Conservation (phyloP, 2,113 vertebrate species). For the Gymnocephalus cernua region DNA sequence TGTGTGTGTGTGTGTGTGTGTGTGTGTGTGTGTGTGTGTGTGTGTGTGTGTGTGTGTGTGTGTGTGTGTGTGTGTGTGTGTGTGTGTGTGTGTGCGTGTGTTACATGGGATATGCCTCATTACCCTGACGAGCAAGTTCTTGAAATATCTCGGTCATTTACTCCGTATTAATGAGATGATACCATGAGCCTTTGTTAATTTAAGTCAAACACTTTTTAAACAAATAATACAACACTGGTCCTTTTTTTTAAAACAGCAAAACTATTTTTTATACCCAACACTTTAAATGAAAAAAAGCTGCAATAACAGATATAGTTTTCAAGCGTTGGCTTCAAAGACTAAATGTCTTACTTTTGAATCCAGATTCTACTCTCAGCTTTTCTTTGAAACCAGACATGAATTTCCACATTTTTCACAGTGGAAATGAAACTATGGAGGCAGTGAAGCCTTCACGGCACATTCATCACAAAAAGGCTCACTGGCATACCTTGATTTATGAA, state of each 20-base stretch:
- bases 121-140: slow-evolving; percentile 60
- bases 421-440: slow-evolving; percentile 39
- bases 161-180: slow-evolving; percentile 47
- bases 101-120: slow-evolving; percentile 61
- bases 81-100: slow-evolving; percentile 15
- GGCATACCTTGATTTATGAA: slow-evolving; percentile 67
- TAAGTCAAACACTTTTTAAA: slow-evolving; percentile 34
- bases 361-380: background rate
- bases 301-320: slow-evolving; percentile 8
- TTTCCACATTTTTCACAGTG: slow-evolving; percentile 42
- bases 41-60: slow-evolving; percentile 2
- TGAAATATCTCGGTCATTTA: slow-evolving; percentile 62
- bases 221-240: background rate
- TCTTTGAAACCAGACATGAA: slow-evolving; percentile 42
- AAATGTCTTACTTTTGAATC: slow-evolving; percentile 24
- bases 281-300: background rate
- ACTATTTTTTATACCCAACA: background rate
- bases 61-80: background rate
- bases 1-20: slow-evolving; percentile 1
- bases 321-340: slow-evolving; percentile 31
- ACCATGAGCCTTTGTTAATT: slow-evolving; percentile 36
- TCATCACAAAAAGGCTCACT: slow-evolving; percentile 53
- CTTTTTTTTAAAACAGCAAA: background rate
- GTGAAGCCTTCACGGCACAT: slow-evolving; percentile 28
- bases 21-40: slow-evolving; percentile 13